Evolutionary conservation across 1,140 invertebrate species (phyloP).

Genomic region (Maniola jurtina): DNA sequence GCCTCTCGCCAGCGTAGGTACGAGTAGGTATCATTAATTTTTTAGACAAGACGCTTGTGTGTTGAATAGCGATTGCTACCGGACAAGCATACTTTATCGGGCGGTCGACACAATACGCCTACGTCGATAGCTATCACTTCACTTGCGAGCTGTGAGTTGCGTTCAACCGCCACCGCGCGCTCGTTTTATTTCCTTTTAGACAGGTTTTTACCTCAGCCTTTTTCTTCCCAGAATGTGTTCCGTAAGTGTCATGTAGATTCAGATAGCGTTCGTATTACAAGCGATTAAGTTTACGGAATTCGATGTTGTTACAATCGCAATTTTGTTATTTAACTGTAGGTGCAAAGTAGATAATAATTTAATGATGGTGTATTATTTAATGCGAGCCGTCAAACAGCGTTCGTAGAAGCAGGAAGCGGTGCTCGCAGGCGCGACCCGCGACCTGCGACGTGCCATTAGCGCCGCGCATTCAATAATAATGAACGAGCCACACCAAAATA

Average conservation of each 20-base stretch:
- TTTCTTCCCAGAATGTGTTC: constrained; percentile 20
- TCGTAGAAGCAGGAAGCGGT: constrained; percentile 44
- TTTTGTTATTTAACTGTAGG: background rate
- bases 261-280: constrained; percentile 12
- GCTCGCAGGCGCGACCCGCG: constrained; percentile 39
- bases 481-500: constrained; percentile 76
- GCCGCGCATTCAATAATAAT: constrained; percentile 77
- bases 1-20: background rate
- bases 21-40: constrained; percentile 46
- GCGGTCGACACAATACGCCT: constrained; percentile 49
- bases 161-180: constrained; percentile 34
- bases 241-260: constrained; percentile 13
- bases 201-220: constrained; percentile 42
- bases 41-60: constrained; percentile 47
- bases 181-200: constrained; percentile 47
- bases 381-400: background rate
- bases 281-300: background rate
- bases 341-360: background rate
- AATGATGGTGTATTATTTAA: constrained; percentile 9
- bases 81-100: constrained; percentile 63
- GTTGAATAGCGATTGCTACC: constrained; percentile 54
- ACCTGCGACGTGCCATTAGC: constrained; percentile 67
- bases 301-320: background rate
- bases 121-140: constrained; percentile 48
- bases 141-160: constrained; percentile 17